Conservation (phyloP, 2,888 invertebrate genomes). For the Yponomeuta cagnagella region DNA sequence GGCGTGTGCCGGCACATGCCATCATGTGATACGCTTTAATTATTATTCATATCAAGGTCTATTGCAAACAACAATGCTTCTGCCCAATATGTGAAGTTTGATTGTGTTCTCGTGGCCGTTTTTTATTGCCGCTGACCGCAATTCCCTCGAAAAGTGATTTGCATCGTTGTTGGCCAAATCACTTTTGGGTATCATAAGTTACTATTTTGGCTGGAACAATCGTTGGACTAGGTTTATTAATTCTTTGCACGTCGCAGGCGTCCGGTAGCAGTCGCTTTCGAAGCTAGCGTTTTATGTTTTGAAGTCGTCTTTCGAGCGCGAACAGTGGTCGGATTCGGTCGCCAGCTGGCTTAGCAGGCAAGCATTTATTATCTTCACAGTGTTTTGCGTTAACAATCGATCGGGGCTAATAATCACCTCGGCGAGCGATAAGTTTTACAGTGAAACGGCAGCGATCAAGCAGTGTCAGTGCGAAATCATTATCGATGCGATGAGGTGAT, state of each 20-base stretch:
- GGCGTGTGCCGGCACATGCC: conserved; percentile 15
- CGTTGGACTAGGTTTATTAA: conserved; percentile 62
- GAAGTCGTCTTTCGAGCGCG: conserved; percentile 63
- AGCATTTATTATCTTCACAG: conserved; percentile 54
- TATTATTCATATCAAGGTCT: conserved; percentile 19
- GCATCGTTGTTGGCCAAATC: conserved; percentile 34
- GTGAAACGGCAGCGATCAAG: conserved; percentile 47
- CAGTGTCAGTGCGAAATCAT: conserved; percentile 48
- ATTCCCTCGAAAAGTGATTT: conserved; percentile 30
- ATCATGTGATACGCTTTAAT: conserved; percentile 21
- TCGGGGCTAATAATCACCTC: conserved; percentile 53
- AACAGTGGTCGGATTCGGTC: conserved; percentile 59
- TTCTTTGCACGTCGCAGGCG: conserved; percentile 65
- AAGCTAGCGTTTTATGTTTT: conserved; percentile 50
- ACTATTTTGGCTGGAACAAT: conserved; percentile 62
- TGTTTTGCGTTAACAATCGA: conserved; percentile 42
- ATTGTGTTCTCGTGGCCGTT: conserved; percentile 17
- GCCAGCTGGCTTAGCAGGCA: conserved; percentile 30
- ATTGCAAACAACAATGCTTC: conserved; percentile 17
- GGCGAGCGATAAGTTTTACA: conserved; percentile 48
- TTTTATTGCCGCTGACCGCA: conserved; percentile 29
- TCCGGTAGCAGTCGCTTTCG: conserved; percentile 70
- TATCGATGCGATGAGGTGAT: conserved; percentile 58
- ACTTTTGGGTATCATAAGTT: conserved; percentile 35
- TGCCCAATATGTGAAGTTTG: conserved; percentile 19